Percentiles rank a stretch among this genome's conserved stretches.
phyloP scores from a whole-genome alignment of 2,888 invertebrate species.

The Dromius quadrimaculatus region DNA sequence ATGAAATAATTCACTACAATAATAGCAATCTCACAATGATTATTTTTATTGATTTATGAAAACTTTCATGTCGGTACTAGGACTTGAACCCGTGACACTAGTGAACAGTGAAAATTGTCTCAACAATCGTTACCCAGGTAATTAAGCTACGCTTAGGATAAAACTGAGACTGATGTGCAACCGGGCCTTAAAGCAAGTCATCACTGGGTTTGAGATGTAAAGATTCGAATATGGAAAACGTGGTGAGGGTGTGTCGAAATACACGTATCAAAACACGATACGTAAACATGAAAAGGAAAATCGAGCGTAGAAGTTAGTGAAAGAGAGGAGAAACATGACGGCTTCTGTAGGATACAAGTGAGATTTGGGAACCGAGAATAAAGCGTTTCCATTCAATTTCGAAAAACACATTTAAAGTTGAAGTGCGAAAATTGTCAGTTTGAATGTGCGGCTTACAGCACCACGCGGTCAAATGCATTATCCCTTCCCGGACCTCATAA shows the following conservation, averaged over 20 bases:
- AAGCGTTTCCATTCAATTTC: conserved; percentile 40
- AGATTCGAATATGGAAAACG: too few species aligned
- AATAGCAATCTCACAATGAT: too few species aligned
- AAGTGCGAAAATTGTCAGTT: conserved; percentile 19
- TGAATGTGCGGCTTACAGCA: conserved; percentile 39
- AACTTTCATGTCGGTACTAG: too few species aligned
- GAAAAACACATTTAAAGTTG: conserved; percentile 39
- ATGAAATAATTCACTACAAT: too few species aligned
- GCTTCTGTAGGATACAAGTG: neutral
- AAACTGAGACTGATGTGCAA: too few species aligned
- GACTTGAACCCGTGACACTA: too few species aligned
- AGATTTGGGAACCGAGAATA: neutral
- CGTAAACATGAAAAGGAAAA: neutral
- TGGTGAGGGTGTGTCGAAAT: neutral
- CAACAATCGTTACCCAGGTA: too few species aligned
- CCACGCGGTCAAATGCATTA: conserved; percentile 45
- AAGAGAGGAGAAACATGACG: neutral
- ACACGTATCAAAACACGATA: neutral
- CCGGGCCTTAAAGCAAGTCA: too few species aligned
- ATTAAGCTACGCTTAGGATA: too few species aligned
- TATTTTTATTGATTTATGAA: too few species aligned
- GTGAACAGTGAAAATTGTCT: too few species aligned
- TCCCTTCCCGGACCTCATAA: conserved; percentile 45
- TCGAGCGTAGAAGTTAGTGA: conserved; percentile 5
- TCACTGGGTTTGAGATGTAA: too few species aligned